Evolutionary conservation across 2,888 invertebrate genomes (phyloP).

Genomic region (Xylota sylvarum): DNA sequence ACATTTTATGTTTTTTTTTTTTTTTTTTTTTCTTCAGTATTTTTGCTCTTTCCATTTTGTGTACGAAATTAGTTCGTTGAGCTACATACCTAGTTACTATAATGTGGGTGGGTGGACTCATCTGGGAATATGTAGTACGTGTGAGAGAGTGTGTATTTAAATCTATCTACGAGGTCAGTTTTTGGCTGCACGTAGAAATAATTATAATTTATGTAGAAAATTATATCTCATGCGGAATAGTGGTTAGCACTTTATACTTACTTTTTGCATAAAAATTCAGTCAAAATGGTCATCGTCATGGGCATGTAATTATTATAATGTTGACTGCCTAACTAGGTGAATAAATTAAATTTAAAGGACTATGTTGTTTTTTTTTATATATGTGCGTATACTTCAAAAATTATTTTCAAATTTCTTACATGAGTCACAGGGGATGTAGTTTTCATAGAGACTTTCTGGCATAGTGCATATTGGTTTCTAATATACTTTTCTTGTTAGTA

Average conservation of each 20-base stretch:
- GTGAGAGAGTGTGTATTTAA: conserved; percentile 46
- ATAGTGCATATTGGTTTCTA: background rate
- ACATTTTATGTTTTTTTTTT: conserved; percentile 58
- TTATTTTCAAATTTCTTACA: background rate
- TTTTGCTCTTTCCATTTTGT: conserved; percentile 56
- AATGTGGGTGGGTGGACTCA: conserved; percentile 68
- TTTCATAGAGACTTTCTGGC: too few relatives aligned
- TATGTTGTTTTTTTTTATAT: background rate
- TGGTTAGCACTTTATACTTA: background rate
- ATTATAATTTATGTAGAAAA: conserved; percentile 47
- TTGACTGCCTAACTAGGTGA: conserved; percentile 18
- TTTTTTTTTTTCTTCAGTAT: too few relatives aligned
- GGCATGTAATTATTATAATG: conserved; percentile 16
- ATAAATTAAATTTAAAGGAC: background rate
- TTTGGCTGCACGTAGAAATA: conserved; percentile 47
- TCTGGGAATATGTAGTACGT: conserved; percentile 51
- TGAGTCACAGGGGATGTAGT: background rate
- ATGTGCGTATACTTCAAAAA: background rate
- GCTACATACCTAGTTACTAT: conserved; percentile 15
- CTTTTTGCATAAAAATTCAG: background rate
- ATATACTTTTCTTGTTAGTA: background rate
- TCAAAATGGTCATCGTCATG: background rate
- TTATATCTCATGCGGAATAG: conserved; percentile 33
- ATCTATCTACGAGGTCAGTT: conserved; percentile 59
- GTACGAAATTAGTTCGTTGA: conserved; percentile 68